Evolutionary conservation across 2,888 invertebrate species (phyloP).

Genomic region (Ashinkailepas kermadecensis): DNA sequence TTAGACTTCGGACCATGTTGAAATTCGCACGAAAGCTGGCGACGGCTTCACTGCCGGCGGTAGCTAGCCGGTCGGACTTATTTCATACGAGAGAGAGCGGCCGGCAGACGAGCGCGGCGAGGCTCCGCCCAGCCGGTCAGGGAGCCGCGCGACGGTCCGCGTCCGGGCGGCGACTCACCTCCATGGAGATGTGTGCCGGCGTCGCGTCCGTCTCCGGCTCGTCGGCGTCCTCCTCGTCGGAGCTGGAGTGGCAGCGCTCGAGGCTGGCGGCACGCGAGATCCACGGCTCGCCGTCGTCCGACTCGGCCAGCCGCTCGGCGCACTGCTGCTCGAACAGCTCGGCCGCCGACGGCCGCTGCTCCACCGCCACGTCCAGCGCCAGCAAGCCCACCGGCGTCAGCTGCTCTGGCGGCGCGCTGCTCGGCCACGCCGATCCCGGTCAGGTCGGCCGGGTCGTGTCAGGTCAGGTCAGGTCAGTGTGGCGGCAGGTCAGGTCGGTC

Average conservation of each 20-base stretch:
- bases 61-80: no score
- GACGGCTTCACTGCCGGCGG: no score
- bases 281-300: background rate
- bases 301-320: background rate
- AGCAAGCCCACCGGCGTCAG: constrained; percentile 6
- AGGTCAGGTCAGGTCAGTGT: background rate
- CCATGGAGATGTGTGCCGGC: background rate
- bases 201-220: background rate
- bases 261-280: background rate
- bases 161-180: background rate
- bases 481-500: background rate
- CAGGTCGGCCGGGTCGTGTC: background rate
- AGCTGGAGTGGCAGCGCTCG: constrained; percentile 8
- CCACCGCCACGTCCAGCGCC: background rate
- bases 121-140: no score
- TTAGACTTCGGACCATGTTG: no score
- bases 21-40: no score
- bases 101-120: no score
- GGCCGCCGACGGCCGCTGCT: constrained; percentile 1
- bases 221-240: constrained; percentile 9
- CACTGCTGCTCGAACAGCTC: constrained; percentile 22
- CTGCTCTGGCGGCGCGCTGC: background rate
- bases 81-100: no score
- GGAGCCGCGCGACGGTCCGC: no score
- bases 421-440: background rate